Conservation (phyloP, 2,797 vertebrate species). For the Tangara arthus region DNA sequence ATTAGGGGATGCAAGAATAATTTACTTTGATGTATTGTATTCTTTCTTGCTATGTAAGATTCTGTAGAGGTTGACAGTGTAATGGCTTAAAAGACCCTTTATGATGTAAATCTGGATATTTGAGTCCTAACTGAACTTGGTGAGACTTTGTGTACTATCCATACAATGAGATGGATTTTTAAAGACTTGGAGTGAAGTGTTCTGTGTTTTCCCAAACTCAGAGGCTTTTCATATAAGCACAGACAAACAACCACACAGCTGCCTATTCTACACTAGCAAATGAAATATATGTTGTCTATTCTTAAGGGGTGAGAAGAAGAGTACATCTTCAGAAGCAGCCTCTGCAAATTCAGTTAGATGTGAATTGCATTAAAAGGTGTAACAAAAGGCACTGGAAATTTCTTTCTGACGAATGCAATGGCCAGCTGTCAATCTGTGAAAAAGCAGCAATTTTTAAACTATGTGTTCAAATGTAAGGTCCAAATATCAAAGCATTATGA, state of each 20-base stretch:
- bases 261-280: neutral
- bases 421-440: neutral
- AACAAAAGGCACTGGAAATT: slow-evolving; percentile 19
- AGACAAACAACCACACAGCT: neutral
- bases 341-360: neutral
- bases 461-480: neutral
- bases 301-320: neutral
- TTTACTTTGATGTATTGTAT: slow-evolving; percentile 37
- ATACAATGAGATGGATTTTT: neutral
- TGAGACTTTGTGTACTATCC: neutral
- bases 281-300: neutral
- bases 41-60: slow-evolving; percentile 18
- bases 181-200: neutral
- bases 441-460: neutral
- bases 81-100: slow-evolving; percentile 36
- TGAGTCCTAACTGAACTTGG: neutral
- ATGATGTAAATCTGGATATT: slow-evolving; percentile 56
- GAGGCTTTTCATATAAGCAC: neutral
- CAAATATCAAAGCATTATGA: neutral
- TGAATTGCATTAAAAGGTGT: neutral
- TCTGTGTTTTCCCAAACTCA: neutral
- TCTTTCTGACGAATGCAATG: neutral
- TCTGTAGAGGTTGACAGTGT: neutral
- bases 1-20: slow-evolving; percentile 31
- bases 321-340: neutral